A percentile compares a stretch with the other conserved stretches of the same genome.
These are phyloP conservation scores for Cossypha dichroa DNA, from an alignment of 2,797 vertebrate genomes.

Conservation along the genomic window DNA sequence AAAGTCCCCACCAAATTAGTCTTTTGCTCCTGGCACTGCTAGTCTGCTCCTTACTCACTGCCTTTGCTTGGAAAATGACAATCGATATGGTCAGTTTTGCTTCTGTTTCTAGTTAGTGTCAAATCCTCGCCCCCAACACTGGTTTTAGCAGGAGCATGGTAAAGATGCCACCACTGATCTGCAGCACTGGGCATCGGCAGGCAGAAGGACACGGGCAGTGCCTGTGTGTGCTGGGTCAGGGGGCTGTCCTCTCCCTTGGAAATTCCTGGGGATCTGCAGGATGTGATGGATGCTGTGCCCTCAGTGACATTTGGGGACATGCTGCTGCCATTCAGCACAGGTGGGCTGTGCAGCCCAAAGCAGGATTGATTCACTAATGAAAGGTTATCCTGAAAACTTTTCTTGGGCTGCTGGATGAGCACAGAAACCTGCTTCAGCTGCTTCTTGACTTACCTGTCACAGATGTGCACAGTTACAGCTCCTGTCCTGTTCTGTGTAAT, in stretches of 20 bases:
- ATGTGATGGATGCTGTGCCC: background rate
- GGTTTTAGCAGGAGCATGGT: background rate
- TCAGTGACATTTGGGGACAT: background rate
- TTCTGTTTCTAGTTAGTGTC: background rate
- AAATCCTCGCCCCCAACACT: background rate
- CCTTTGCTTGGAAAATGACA: conserved; percentile 13
- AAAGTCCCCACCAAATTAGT: background rate
- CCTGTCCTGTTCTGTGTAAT: background rate
- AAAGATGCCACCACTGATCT: background rate
- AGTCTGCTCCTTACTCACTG: background rate
- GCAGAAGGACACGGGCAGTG: background rate
- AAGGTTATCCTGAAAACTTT: background rate
- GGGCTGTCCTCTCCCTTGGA: background rate
- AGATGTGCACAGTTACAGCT: background rate
- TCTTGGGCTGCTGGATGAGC: background rate
- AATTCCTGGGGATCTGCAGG: background rate
- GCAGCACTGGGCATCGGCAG: background rate
- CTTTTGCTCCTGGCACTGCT: background rate
- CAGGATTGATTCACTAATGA: background rate
- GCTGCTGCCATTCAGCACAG: background rate
- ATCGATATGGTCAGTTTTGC: background rate
- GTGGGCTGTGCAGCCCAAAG: background rate
- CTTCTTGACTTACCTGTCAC: background rate
- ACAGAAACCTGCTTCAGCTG: background rate
- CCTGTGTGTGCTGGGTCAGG: background rate